Evolutionary conservation across 1,140 invertebrate species (phyloP), one percentile per base, ranked within the genome.

Genomic region (Colletes latitarsis): DNA sequence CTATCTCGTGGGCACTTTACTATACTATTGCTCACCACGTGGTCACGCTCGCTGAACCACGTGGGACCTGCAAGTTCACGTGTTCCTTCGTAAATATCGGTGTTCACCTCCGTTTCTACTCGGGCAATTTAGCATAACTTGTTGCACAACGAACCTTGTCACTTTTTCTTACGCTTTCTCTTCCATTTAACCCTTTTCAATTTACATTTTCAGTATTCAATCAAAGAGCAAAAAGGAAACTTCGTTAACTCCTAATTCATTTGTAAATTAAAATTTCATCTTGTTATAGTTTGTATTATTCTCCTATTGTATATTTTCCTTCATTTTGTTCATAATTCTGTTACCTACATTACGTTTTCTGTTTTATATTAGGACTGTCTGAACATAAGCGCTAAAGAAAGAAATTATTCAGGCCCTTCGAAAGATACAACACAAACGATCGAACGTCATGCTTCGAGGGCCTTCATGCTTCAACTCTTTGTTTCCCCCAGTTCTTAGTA

Each of bases 11-110:
- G 71, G 73, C 81, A 86, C 87, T 87, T 86, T 88, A 88, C 90
- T 90, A 90, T 81, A 81, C 80, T 70, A 81, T 81, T 77, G 83
- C 89, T 81, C 85, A 86, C 86, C 87, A 90, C 88, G 89, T 88
- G 90, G 92, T 92, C 92, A 93, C 92, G 92, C 88, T 92, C 78
- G 67, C 79, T 93, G 90, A 90, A 67, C 90, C 92, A 93, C 92
- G 92, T 93, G 92, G 84, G 92, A 93, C 80, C 90, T 84, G 82
- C 84, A 77, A 86, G 86, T 90, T 90, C 86, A 84, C 81, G 82
- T 74, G 85, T 83, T 73, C 70, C 69, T 70, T 49, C n/a, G 53
- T 39, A 64, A 30, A 66, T 66, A 63, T 70, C 73, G 10, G 53
- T 15, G 30, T 39, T 53, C 55, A 53, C 72, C 72, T 55, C 9